Evolutionary conservation across 2,113 vertebrate species (phyloP).

Genomic region (Anguilla japonica): DNA sequence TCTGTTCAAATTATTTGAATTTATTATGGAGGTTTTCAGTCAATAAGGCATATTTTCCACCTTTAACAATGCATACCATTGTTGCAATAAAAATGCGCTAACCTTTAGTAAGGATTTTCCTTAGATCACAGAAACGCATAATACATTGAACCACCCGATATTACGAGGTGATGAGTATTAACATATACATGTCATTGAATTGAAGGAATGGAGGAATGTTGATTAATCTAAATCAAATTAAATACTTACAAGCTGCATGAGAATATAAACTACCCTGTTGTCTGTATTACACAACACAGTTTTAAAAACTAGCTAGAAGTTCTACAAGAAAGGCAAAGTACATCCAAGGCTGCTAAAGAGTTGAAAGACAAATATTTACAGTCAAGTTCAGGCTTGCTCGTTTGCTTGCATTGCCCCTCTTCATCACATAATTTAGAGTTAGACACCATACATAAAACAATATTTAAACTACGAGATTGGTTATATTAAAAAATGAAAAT

Average conservation of each 20-base stretch:
- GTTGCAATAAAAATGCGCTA: background rate
- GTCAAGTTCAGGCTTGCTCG: background rate
- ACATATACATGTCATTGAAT: background rate
- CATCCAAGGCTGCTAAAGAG: background rate
- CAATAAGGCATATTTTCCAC: background rate
- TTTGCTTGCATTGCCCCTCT: background rate
- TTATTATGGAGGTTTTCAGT: background rate
- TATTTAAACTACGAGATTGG: background rate
- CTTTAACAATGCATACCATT: background rate
- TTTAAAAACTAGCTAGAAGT: background rate
- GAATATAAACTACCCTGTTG: background rate
- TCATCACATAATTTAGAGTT: background rate
- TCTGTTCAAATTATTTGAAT: background rate
- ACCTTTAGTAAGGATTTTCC: background rate
- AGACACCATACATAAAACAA: background rate
- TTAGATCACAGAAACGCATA: background rate
- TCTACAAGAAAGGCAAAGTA: background rate
- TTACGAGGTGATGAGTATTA: background rate
- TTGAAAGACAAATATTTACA: conserved; percentile 5
- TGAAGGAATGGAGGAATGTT: background rate
- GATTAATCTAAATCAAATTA: background rate
- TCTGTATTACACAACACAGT: background rate
- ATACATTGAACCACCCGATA: background rate
- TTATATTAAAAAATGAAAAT: too few species aligned
- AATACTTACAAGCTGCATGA: background rate